Evolutionary conservation across 2,888 invertebrate species (phyloP).

Genomic region (Tetheella fluctuosa): DNA sequence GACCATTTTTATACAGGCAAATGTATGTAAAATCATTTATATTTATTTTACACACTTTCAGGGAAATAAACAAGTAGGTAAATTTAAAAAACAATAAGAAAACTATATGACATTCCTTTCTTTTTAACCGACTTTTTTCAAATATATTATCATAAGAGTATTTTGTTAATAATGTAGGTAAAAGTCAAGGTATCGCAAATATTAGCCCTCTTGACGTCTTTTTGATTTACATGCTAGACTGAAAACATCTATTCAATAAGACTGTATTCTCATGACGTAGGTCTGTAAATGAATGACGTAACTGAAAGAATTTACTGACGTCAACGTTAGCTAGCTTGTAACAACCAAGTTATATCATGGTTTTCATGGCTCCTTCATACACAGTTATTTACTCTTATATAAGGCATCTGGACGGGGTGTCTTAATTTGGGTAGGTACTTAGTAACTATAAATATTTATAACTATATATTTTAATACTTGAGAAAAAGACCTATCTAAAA

Average conservation of each 20-base stretch:
- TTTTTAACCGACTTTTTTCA: too few relatives aligned
- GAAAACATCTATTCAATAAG: not conserved
- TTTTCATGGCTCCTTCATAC: not conserved
- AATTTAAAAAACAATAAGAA: too few relatives aligned
- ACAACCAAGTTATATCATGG: not conserved
- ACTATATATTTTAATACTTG: too few relatives aligned
- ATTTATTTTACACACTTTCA: too few relatives aligned
- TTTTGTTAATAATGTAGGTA: conserved; percentile 21
- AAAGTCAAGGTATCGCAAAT: not conserved
- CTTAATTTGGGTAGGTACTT: too few relatives aligned
- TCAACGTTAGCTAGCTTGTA: not conserved
- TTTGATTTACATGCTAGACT: not conserved
- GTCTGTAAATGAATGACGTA: conserved; percentile 10
- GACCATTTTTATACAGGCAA: too few relatives aligned
- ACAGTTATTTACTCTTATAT: not conserved
- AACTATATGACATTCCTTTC: too few relatives aligned
- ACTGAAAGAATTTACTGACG: conserved; percentile 3
- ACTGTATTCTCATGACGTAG: conserved; percentile 11
- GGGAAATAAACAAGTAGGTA: too few relatives aligned
- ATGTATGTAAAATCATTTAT: too few relatives aligned
- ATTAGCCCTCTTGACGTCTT: conserved; percentile 3
- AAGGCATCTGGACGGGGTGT: too few relatives aligned
- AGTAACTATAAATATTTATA: too few relatives aligned
- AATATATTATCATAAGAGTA: conserved; percentile 29
- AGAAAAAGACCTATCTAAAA: too few relatives aligned